Base-by-base conservation (phyloP, 2,797 vertebrate species). In the Schizopygopsis malacanthus region DNA sequence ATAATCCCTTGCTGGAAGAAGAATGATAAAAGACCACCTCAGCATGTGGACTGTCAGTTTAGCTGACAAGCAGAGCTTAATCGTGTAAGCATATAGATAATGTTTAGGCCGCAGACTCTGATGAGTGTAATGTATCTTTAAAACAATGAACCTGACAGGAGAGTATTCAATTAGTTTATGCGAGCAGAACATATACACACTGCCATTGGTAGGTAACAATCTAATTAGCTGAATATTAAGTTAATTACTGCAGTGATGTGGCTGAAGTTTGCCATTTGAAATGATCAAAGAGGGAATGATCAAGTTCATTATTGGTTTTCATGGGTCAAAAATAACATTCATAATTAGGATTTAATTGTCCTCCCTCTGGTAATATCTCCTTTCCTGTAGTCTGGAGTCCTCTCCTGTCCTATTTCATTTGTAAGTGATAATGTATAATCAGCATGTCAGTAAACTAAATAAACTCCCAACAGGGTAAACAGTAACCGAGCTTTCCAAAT, bases 291-390 rank as follows among this genome's bases (percentile, higher is more conserved):
- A 61, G 39, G 50, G 71, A 56, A 65, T 28, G 20, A 54, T 81
- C 39, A 61, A 69, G 70, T 80, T 85, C 28, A 76, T 85, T 89
- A 85, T 20, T 6, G 52, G 76, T 61, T 86, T 86, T 87, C 88
- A 85, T 83, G 75, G 54, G n/a, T 81, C 77, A 37, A 16, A 84
- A 88, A 87, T 75, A 84, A 82, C 75, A 81, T 71, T 80, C 70
- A 61, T 82, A 84, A 88, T 90, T 88, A 83, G 81, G 56, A 69
- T 87, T 88, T 86, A 84, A 87, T 89, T 87, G 79, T 50, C 54
- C 61, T 7, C 43, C 52, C 25, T 70, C 33, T 69, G 20, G 25
- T 52, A 70, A 37, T 83, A 63, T 39, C 22, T n/a, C 45, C 28
- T 18, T 52, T 84, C 6, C 8, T 90, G 20, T 79, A 65, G 9